These are phyloP conservation scores for Toxotes lorentzi DNA, from an alignment of 2,797 vertebrate genomes.

Conservation along the genomic window DNA sequence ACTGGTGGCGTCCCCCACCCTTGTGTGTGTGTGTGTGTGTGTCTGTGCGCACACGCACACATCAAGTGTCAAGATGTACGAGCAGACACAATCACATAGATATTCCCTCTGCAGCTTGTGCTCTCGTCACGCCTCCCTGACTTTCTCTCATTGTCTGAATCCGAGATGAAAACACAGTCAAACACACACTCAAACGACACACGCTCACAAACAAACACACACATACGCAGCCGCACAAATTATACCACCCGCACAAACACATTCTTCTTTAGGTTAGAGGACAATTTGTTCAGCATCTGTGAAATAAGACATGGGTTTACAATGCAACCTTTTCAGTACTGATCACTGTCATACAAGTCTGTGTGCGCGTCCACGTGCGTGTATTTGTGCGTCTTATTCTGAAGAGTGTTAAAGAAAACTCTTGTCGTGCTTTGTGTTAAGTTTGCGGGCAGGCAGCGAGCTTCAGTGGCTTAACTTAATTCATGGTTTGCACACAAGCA, in stretches of 20 bases:
- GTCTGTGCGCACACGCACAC: not conserved
- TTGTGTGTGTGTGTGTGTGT: not conserved
- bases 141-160: conserved; percentile 81
- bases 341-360: conserved; percentile 75
- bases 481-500: conserved; percentile 18
- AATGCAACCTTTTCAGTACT: conserved; percentile 79
- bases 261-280: conserved; percentile 76
- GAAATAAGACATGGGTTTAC: conserved; percentile 84
- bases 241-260: conserved; percentile 62
- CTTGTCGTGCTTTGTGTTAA: conserved; percentile 9
- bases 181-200: conserved; percentile 24
- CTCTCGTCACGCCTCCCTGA: conserved; percentile 80
- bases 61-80: conserved; percentile 59
- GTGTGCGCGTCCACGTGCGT: not conserved
- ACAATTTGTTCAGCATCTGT: conserved; percentile 84
- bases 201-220: conserved; percentile 29
- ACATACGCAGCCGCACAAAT: conserved; percentile 61
- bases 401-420: conserved; percentile 23
- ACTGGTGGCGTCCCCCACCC: conserved; percentile 3
- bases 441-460: not conserved
- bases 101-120: conserved; percentile 76
- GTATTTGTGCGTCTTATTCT: conserved; percentile 30
- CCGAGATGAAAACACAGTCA: conserved; percentile 65
- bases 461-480: conserved; percentile 33
- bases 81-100: conserved; percentile 74